These are phyloP conservation scores for Baryphthengus martii DNA, from an alignment of 2,113 vertebrate genomes.

Conservation along the genomic window DNA sequence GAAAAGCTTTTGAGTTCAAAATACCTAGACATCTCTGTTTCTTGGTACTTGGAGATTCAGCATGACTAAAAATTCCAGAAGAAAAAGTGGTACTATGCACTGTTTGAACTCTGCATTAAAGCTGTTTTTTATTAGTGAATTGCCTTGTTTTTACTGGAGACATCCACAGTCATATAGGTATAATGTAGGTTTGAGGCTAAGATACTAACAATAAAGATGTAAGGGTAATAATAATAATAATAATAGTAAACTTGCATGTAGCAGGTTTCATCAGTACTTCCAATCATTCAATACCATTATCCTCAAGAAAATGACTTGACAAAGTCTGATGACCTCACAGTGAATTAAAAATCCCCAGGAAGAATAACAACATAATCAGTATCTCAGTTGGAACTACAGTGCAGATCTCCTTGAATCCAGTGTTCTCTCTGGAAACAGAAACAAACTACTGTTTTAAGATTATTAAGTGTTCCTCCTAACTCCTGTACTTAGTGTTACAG, in stretches of 20 bases:
- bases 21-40: not conserved
- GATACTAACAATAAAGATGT: not conserved
- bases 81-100: not conserved
- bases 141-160: not conserved
- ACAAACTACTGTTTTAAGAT: not conserved
- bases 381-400: not conserved
- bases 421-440: not conserved
- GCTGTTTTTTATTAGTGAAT: not conserved
- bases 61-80: not conserved
- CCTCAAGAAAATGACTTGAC: not conserved
- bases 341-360: not conserved
- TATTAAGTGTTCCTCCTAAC: not conserved
- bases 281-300: not conserved
- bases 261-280: not conserved
- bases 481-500: too few species aligned
- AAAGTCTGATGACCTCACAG: accelerated
- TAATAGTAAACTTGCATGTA: not conserved
- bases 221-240: not conserved
- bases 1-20: not conserved
- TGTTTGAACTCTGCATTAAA: not conserved
- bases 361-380: not conserved
- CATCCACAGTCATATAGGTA: not conserved
- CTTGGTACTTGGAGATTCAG: not conserved
- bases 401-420: not conserved
- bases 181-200: not conserved